phyloP scores from a whole-genome alignment of 2,888 invertebrate genomes.

The Limnephilus auricula region DNA sequence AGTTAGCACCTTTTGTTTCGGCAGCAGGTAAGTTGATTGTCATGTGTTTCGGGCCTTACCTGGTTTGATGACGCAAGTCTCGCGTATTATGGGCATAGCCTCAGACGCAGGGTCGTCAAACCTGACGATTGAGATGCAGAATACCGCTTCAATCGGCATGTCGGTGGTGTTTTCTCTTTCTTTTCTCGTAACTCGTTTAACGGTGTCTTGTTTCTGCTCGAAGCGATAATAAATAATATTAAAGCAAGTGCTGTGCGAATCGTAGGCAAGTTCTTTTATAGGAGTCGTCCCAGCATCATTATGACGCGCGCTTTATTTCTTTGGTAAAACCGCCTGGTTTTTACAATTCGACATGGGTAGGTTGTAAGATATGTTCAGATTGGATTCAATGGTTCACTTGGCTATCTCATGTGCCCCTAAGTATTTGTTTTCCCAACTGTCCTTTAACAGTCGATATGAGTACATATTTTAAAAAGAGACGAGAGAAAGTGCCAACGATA shows the following conservation, averaged over 20 bases:
- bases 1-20: not conserved
- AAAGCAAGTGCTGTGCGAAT: slow-evolving; percentile 8
- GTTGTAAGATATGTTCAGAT: not conserved
- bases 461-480: not conserved
- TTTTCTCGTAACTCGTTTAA: not conserved
- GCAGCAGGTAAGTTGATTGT: not conserved
- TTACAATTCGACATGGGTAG: not conserved
- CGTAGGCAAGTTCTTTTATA: slow-evolving; percentile 33
- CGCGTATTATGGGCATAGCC: slow-evolving; percentile 45
- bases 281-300: slow-evolving; percentile 15
- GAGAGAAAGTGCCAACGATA: not conserved
- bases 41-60: slow-evolving; percentile 46
- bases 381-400: not conserved
- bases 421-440: not conserved
- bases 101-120: slow-evolving; percentile 56
- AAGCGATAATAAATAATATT: slow-evolving; percentile 16
- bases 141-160: slow-evolving; percentile 18
- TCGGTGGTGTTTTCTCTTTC: slow-evolving; percentile 33
- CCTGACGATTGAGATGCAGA: slow-evolving; percentile 40
- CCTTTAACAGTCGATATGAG: not conserved
- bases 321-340: slow-evolving; percentile 14
- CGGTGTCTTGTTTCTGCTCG: slow-evolving; percentile 36
- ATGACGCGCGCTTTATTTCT: slow-evolving; percentile 17
- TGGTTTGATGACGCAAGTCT: slow-evolving; percentile 53
- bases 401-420: not conserved